phyloP scores from a whole-genome alignment of 2,888 invertebrate species.

The Ectemnius cavifrons region DNA sequence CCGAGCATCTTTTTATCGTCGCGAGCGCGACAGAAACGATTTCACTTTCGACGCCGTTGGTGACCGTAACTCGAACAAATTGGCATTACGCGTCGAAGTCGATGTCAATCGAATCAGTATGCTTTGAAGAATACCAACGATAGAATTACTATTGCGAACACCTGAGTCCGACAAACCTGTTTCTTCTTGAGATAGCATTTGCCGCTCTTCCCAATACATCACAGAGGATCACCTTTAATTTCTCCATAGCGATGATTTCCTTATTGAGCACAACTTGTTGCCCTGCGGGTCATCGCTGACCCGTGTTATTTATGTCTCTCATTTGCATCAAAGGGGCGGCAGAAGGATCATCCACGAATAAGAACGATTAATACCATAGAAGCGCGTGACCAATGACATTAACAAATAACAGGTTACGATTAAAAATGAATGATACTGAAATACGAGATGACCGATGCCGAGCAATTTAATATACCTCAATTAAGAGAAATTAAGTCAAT shows the following conservation, averaged over 20 bases:
- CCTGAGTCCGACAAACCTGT: slow-evolving; percentile 12
- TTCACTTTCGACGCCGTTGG: slow-evolving; percentile 60
- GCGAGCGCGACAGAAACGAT: slow-evolving; percentile 34
- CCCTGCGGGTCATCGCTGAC: background rate
- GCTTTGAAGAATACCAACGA: slow-evolving; percentile 14
- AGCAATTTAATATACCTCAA: no score
- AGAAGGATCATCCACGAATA: no score
- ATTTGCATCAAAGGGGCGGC: no score
- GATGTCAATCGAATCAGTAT: slow-evolving; percentile 48
- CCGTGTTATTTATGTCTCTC: background rate
- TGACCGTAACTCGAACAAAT: slow-evolving; percentile 62
- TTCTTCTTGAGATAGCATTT: slow-evolving; percentile 8
- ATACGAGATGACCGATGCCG: no score
- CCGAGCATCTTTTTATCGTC: slow-evolving; percentile 42
- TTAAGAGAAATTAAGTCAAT: no score
- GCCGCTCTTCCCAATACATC: background rate
- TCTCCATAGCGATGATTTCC: background rate
- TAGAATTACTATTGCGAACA: background rate
- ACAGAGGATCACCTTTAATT: background rate
- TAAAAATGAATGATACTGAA: no score
- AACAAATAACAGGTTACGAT: no score
- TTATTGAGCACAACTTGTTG: background rate
- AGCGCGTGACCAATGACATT: no score
- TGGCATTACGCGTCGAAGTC: slow-evolving; percentile 49
- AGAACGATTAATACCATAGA: no score